Percentiles rank a stretch among this genome's conserved stretches.
Evolutionary conservation across 2,888 invertebrate genomes (phyloP).

Genomic region (Ethmia dodecea): DNA sequence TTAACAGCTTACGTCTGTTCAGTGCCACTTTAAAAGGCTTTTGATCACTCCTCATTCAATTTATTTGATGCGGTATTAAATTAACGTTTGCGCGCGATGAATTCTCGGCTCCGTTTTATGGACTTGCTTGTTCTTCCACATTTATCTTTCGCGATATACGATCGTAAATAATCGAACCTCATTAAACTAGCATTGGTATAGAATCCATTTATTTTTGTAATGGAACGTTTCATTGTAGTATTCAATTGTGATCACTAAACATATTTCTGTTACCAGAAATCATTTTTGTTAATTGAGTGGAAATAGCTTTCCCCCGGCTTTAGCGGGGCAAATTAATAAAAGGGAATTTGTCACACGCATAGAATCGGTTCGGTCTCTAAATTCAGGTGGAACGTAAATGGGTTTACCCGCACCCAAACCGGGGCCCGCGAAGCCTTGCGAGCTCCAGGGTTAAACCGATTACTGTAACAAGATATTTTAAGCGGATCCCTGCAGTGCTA

Average conservation of each 20-base stretch:
- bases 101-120: slow-evolving; percentile 2
- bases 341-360: slow-evolving; percentile 23
- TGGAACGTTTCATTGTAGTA: no score
- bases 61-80: slow-evolving; percentile 17
- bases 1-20: slow-evolving; percentile 22
- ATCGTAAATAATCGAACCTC: no score
- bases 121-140: background rate
- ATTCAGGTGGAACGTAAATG: slow-evolving; percentile 51
- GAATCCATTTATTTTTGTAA: no score
- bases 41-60: slow-evolving; percentile 15
- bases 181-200: no score
- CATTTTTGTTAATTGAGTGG: no score
- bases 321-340: slow-evolving; percentile 26
- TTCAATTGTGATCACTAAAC: no score
- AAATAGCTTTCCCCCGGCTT: slow-evolving; percentile 7
- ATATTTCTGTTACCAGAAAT: no score
- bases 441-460: slow-evolving; percentile 56
- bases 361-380: slow-evolving; percentile 25
- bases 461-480: slow-evolving; percentile 67
- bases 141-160: no score
- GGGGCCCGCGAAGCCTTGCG: slow-evolving; percentile 9
- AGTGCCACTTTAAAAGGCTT: slow-evolving; percentile 20
- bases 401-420: slow-evolving; percentile 26
- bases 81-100: slow-evolving; percentile 11
- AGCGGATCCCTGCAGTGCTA: slow-evolving; percentile 39